A percentile compares a stretch with the other conserved stretches of the same genome.
These are phyloP conservation scores for Esperia sulphurella DNA, from an alignment of 2,888 invertebrate genomes.

Conservation along the genomic window DNA sequence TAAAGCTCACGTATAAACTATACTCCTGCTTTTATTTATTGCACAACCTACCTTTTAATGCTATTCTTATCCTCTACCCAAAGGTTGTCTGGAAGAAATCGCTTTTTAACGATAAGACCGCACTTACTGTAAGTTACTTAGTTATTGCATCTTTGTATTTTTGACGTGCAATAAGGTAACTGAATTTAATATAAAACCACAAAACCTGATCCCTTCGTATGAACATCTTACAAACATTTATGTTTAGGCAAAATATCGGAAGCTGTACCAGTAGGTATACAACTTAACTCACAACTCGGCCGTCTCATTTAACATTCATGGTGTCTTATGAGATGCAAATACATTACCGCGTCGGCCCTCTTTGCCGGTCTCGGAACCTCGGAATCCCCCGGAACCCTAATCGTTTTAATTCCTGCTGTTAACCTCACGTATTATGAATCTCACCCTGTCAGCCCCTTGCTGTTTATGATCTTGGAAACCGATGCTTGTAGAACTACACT, in stretches of 20 bases:
- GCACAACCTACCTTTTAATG: no score
- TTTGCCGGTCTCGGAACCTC: constrained; percentile 4
- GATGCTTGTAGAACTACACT: not conserved
- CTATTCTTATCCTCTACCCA: no score
- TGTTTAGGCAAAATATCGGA: not conserved
- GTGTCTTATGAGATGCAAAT: constrained; percentile 37
- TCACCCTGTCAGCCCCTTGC: not conserved
- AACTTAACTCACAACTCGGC: not conserved
- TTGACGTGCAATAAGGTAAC: no score
- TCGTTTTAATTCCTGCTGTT: constrained; percentile 26
- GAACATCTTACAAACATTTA: no score
- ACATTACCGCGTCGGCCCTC: constrained; percentile 18
- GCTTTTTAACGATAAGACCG: no score
- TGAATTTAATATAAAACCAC: no score
- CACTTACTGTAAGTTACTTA: no score
- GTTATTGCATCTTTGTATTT: no score
- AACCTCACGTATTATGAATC: not conserved
- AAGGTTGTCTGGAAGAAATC: no score
- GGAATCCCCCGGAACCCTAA: constrained; percentile 26
- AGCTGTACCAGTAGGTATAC: not conserved
- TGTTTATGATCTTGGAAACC: not conserved
- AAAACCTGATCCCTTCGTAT: no score
- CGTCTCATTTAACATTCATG: constrained; percentile 25
- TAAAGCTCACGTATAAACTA: no score
- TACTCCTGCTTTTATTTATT: no score